These are phyloP conservation scores for Willowsia nigromaculata DNA, from an alignment of 2,888 invertebrate genomes.

Conservation along the genomic window DNA sequence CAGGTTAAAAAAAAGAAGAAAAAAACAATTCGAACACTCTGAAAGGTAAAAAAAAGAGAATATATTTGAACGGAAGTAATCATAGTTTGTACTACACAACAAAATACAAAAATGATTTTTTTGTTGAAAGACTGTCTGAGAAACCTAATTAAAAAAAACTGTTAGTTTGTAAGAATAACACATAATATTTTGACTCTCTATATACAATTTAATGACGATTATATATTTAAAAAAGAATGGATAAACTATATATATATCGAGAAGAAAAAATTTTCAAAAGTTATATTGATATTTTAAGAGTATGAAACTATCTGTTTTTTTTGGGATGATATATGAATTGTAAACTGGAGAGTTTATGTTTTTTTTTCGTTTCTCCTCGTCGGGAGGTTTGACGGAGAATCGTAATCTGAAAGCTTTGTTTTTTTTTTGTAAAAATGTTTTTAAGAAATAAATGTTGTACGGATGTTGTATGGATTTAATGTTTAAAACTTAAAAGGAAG, in stretches of 20 bases:
- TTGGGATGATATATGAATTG: not conserved
- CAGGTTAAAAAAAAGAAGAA: not conserved
- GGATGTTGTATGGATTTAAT: conserved; percentile 37
- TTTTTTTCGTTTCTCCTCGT: too few relatives aligned
- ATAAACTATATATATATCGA: conserved; percentile 42
- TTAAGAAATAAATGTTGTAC: conserved; percentile 48
- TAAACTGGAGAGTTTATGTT: not conserved
- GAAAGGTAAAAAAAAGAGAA: too few relatives aligned
- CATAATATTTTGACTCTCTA: conserved; percentile 66
- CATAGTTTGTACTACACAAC: not conserved
- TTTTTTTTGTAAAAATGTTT: conserved; percentile 48
- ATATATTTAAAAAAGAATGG: conserved; percentile 3
- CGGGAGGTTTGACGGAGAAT: too few relatives aligned
- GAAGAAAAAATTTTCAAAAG: conserved; percentile 64
- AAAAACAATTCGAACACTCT: conserved; percentile 18
- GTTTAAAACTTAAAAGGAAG: not conserved
- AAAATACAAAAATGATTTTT: conserved; percentile 42
- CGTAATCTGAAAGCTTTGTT: too few relatives aligned
- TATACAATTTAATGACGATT: conserved; percentile 48
- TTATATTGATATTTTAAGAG: conserved; percentile 59
- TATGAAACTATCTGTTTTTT: not conserved
- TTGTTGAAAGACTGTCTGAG: conserved; percentile 67
- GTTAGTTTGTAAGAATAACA: conserved; percentile 41
- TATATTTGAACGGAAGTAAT: too few relatives aligned
- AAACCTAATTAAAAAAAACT: conserved; percentile 39